phyloP scores from a whole-genome alignment of 2,113 vertebrate species.

The Sylvicapra grimmia region DNA sequence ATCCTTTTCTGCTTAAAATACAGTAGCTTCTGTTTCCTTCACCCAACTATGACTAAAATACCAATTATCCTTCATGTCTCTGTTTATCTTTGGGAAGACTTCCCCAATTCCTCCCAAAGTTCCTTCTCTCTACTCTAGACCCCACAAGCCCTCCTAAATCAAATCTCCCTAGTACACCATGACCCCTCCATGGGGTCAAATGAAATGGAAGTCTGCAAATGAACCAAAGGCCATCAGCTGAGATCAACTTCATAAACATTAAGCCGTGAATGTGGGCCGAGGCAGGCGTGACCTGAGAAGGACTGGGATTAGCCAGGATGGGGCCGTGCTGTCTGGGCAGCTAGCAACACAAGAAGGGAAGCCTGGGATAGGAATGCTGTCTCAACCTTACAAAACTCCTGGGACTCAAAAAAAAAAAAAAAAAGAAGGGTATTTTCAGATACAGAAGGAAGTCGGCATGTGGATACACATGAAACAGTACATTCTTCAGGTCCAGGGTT shows the following conservation, averaged over 20 bases:
- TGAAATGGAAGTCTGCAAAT: background rate
- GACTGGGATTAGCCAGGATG: background rate
- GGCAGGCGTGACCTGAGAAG: background rate
- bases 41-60: background rate
- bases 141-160: background rate
- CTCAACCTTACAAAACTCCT: background rate
- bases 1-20: background rate
- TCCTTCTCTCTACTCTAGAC: background rate
- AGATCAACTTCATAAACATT: background rate
- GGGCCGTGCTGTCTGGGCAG: background rate
- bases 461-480: background rate
- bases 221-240: background rate
- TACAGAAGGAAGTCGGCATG: background rate
- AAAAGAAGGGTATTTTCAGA: background rate
- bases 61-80: background rate
- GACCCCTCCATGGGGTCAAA: background rate
- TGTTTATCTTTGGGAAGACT: background rate
- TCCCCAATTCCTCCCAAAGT: background rate
- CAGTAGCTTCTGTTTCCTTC: background rate
- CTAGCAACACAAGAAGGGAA: background rate
- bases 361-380: background rate
- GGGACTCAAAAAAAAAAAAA: background rate
- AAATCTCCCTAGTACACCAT: background rate
- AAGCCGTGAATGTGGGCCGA: background rate
- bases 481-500: background rate